Evolutionary conservation across 30 jellyfish, hydroid and myxozoan genomes (phyloP), one percentile per base, ranked within the genome.

Genomic region (Aurelia sp.): DNA sequence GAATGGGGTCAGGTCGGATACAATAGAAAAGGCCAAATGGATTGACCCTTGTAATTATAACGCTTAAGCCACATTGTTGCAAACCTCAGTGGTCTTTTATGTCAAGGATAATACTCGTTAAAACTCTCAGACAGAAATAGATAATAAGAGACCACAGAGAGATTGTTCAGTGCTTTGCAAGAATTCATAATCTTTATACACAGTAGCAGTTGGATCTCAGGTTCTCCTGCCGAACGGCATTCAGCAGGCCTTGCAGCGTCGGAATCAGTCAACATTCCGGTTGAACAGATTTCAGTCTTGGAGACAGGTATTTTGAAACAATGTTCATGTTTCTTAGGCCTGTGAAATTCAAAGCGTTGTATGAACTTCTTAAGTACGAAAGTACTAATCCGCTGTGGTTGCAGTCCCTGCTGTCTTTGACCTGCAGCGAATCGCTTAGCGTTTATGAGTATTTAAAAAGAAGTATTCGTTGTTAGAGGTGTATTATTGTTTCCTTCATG

Each of bases 121-220:
- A 84, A 84, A 73, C 93, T 72, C 93, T 53, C 93, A 84, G 93
- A 84, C 93, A 84, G 88, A 84, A 84, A 84, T 84, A 84, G 93
- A 84, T 84, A 84, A 84, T 77, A 67, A 62, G 77, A 72, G 77
- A 84, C 93, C 93, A 59, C 93, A 84, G 82, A 61, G 88, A 12
- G 88, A 72, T 84, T 19, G 93, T 84, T 67, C 93, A 61, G 27
- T 6, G 88, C 38, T 66, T 73, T 73, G 30, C 80, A 48, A 67
- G 77, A 81, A 67, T 73, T 81, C 93, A 16, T 73, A 21, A 67
- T 72, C 69, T 71, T 33, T 52, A 67, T 41, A 18, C 67, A 65
- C 72, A 53, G 71, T 59, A 83, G 70, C 92, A 83, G 72, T 59
- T 59, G 69, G 69, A 8, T 21, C 33, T 21, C 69, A 59, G 13